Evolutionary conservation across 2,113 vertebrate species (phyloP).

Genomic region (Gadus chalcogrammus): DNA sequence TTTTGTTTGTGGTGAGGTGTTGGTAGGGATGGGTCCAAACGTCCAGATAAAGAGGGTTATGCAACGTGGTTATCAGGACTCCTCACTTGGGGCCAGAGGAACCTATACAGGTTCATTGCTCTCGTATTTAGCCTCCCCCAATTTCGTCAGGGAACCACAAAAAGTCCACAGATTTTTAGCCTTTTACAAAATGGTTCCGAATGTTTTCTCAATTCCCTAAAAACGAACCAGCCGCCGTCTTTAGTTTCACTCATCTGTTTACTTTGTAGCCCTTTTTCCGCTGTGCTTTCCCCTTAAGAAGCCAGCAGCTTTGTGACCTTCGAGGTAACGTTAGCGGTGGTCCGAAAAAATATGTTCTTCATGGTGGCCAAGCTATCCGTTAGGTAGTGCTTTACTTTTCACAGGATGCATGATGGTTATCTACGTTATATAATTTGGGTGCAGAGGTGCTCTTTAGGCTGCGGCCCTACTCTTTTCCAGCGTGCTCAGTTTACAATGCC

Average conservation of each 20-base stretch:
- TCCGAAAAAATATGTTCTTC: constrained; percentile 40
- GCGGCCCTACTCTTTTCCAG: too few species aligned
- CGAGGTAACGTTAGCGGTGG: constrained; percentile 18
- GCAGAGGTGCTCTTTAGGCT: background rate
- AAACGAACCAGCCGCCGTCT: constrained; percentile 45
- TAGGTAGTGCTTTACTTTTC: constrained; percentile 33
- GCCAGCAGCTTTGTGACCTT: constrained; percentile 54
- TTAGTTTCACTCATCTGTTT: constrained; percentile 27
- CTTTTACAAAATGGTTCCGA: too few species aligned
- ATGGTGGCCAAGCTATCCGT: constrained; percentile 49
- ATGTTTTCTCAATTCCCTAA: background rate
- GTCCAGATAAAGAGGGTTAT: background rate
- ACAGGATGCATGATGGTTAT: constrained; percentile 35
- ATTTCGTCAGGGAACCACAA: constrained; percentile 1
- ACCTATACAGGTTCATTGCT: too few species aligned
- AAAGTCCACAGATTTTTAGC: too few species aligned
- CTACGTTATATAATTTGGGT: constrained; percentile 16
- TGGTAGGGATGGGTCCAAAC: background rate
- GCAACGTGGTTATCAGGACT: background rate
- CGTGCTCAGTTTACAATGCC: too few species aligned
- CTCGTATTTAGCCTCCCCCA: background rate
- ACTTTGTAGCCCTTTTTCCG: constrained; percentile 17
- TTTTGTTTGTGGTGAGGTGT: background rate
- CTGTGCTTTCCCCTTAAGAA: constrained; percentile 41
- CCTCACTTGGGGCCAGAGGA: background rate